Conservation (phyloP, 2,113 vertebrate species). For the Rhinopomastus cyanomelas region DNA sequence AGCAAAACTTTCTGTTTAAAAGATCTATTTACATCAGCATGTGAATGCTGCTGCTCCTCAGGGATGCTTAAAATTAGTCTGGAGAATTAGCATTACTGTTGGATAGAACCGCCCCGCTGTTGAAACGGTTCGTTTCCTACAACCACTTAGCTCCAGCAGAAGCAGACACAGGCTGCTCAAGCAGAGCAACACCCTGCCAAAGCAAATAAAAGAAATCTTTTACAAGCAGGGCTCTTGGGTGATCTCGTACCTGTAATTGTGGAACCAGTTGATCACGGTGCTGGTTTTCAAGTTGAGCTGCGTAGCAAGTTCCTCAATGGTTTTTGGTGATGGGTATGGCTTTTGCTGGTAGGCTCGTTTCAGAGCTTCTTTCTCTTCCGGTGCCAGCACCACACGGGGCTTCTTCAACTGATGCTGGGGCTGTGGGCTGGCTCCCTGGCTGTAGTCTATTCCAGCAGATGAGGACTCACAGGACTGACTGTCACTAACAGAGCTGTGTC, state of each 20-base stretch:
- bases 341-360: constrained; percentile 95
- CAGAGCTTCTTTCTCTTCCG: constrained; percentile 94
- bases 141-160: fast-evolving
- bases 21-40: background rate
- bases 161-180: background rate
- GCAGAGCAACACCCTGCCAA: background rate
- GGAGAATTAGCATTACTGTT: background rate
- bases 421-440: constrained; percentile 90
- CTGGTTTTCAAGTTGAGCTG: constrained; percentile 99
- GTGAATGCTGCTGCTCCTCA: background rate
- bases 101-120: constrained; percentile 6
- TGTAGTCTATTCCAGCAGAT: constrained; percentile 81
- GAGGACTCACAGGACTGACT: constrained; percentile 85
- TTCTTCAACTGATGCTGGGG: constrained; percentile 93
- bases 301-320: constrained; percentile 96
- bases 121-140: background rate
- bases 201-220: background rate
- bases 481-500: constrained; percentile 93
- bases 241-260: constrained; percentile 80
- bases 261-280: constrained; percentile 86
- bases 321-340: constrained; percentile 97
- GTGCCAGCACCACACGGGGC: constrained; percentile 91
- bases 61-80: constrained; percentile 33
- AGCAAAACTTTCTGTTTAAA: background rate
- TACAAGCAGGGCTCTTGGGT: background rate